Percentiles rank a stretch among this genome's conserved stretches.
Conservation (phyloP, 2,113 vertebrate species). For the Xenopus borealis region DNA sequence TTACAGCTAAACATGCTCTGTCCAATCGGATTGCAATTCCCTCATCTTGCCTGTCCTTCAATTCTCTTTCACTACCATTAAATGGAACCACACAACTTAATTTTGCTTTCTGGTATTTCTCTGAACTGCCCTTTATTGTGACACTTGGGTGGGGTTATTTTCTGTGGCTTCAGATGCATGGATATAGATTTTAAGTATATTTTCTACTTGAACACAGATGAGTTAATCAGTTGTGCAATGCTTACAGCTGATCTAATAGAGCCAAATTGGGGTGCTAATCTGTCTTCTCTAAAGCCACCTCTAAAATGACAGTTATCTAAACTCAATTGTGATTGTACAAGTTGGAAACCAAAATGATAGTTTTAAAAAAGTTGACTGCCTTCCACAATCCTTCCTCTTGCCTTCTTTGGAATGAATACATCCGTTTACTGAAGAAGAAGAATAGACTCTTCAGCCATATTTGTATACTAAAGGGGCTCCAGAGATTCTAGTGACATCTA, state of each 20-base stretch:
- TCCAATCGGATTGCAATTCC: neutral
- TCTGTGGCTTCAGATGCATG: neutral
- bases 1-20: neutral
- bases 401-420: too few species aligned
- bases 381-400: too few species aligned
- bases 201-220: neutral
- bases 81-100: neutral
- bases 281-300: too few species aligned
- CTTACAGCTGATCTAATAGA: neutral
- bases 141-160: neutral
- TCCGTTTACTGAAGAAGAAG: too few species aligned
- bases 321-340: too few species aligned
- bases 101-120: conserved; percentile 2
- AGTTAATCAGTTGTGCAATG: neutral
- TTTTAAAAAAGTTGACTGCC: too few species aligned
- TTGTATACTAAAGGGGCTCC: too few species aligned
- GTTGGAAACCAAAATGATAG: too few species aligned
- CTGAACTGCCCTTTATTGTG: neutral
- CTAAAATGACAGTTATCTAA: too few species aligned
- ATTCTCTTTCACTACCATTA: neutral
- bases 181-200: neutral
- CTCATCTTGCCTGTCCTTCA: neutral
- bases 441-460: too few species aligned
- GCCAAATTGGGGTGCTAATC: neutral
- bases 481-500: too few species aligned